phyloP scores from a whole-genome alignment of 2,888 invertebrate genomes.

The Helobdella robusta region DNA sequence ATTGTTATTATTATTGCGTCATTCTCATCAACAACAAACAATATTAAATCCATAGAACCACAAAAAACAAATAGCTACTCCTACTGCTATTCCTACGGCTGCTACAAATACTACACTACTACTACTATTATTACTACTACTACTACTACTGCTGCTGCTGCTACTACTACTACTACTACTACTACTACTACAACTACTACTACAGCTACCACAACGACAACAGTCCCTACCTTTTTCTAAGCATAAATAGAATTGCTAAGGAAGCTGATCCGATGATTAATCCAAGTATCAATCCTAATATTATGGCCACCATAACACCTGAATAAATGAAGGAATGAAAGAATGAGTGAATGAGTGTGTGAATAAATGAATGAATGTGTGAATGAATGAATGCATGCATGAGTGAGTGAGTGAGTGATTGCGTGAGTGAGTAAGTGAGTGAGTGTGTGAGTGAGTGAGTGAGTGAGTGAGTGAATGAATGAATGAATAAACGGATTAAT shows the following conservation, averaged over 20 bases:
- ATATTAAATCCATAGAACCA: too few relatives aligned
- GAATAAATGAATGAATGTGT: background rate
- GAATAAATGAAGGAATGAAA: background rate
- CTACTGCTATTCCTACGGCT: background rate
- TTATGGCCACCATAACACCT: conserved; percentile 26
- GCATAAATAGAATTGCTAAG: conserved; percentile 21
- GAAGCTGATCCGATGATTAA: conserved; percentile 24
- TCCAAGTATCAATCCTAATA: conserved; percentile 24
- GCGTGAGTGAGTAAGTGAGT: background rate
- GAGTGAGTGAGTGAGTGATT: background rate
- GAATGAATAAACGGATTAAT: background rate
- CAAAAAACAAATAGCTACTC: background rate
- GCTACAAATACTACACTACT: background rate
- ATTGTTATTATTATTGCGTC: background rate
- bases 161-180: background rate
- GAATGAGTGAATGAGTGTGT: background rate
- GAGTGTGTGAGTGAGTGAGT: background rate
- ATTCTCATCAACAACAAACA: background rate
- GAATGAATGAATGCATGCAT: background rate
- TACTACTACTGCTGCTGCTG: background rate
- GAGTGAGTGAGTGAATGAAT: background rate
- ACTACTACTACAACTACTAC: background rate
- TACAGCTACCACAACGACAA: background rate
- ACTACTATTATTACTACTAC: background rate
- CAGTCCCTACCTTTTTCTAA: conserved; percentile 15